phyloP scores from a whole-genome alignment of 53 echinoderm and acorn worm genomes.

The Henricia sp. region DNA sequence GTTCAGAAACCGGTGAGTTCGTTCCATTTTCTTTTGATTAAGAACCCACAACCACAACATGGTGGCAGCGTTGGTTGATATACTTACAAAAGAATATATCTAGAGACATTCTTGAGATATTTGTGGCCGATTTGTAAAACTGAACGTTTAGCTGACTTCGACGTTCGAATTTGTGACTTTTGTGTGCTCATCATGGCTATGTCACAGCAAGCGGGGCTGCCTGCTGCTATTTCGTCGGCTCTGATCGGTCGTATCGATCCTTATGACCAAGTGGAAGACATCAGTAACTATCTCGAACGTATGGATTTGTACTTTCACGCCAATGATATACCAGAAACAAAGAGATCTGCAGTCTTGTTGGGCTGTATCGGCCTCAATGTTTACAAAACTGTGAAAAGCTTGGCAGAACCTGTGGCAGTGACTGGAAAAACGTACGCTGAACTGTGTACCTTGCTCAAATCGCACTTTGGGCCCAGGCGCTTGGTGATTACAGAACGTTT shows the following conservation, averaged over 20 bases:
- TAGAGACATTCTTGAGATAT: background rate
- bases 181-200: background rate
- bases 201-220: background rate
- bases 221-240: background rate
- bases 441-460: constrained; percentile 1
- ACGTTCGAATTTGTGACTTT: background rate
- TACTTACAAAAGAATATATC: background rate
- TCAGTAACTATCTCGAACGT: background rate
- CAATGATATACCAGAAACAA: background rate
- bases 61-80: background rate
- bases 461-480: constrained; percentile 8
- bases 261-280: background rate
- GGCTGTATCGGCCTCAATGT: background rate
- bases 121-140: background rate
- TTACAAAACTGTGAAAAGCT: constrained; percentile 7
- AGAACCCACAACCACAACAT: too few relatives aligned
- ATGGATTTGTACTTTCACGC: background rate
- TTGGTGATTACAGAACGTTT: constrained; percentile 34
- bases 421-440: constrained; percentile 20
- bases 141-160: background rate
- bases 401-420: background rate
- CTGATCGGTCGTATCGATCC: background rate
- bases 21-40: too few relatives aligned
- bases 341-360: background rate
- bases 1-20: too few relatives aligned